Percentiles rank a stretch among this genome's conserved stretches.
These are phyloP conservation scores for Argyrosomus japonicus DNA, from an alignment of 2,113 vertebrate genomes.

Conservation along the genomic window DNA sequence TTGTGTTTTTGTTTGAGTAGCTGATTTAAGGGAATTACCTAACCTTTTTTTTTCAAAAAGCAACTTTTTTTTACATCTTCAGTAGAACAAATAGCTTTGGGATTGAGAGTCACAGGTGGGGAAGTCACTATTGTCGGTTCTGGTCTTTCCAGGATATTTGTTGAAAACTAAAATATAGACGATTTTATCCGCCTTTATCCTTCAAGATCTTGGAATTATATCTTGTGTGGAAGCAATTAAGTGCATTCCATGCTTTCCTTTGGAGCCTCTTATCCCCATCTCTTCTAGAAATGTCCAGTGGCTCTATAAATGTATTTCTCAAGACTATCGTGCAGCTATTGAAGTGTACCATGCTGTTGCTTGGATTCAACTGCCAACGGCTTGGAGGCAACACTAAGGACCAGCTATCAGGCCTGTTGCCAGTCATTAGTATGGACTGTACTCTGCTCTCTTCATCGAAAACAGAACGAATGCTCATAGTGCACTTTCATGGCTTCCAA, in stretches of 20 bases:
- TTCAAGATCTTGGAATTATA: not conserved
- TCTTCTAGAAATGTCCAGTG: not conserved
- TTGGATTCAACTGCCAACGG: not conserved
- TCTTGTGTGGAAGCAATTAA: not conserved
- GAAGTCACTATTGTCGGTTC: not conserved
- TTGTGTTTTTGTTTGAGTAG: too few species aligned
- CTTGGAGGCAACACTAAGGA: not conserved
- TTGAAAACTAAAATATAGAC: not conserved
- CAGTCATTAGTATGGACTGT: constrained; percentile 13
- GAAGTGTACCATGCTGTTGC: not conserved
- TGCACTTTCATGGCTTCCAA: not conserved
- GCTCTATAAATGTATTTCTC: not conserved
- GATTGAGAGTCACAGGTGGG: not conserved
- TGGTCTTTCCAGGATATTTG: not conserved
- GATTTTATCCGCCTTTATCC: not conserved
- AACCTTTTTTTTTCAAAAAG: too few species aligned
- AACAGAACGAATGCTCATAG: not conserved
- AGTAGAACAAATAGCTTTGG: not conserved
- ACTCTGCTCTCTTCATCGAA: not conserved
- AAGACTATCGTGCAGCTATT: not conserved
- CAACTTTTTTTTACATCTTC: too few species aligned
- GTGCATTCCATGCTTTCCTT: not conserved
- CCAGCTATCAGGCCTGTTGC: not conserved
- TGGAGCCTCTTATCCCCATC: not conserved
- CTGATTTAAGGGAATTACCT: too few species aligned